Base-by-base conservation (phyloP, 2,113 vertebrate species). In the Callaeas wilsoni region DNA sequence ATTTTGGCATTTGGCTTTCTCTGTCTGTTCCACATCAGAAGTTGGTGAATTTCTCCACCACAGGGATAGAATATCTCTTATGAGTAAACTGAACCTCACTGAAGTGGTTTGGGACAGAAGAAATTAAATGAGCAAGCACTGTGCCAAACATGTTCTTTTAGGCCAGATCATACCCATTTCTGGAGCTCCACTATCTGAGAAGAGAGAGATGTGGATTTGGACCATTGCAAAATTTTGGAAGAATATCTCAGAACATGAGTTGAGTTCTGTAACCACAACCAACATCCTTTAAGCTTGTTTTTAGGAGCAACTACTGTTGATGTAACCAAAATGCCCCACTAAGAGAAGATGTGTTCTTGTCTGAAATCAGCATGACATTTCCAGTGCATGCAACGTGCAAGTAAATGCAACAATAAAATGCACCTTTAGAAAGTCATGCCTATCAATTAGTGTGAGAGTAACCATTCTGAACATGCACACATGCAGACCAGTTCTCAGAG, bases 101-200 rank as follows among this genome's bases (percentile, higher is more conserved):
- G 93, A 97, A 97, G 95, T 97, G 95, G 95, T 97, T 92, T 95
- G 77, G 65, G 90, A 87, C 64, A 95, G 91, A 95, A 95, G 46
- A 91, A 96, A 90, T 84, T 91, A 93, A 96, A 95, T 64, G 68
- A 92, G 70, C 46, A 87, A 84, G 53, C 78, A 90, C 67, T 73
- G 57, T 14, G 87, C 68, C 86, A 94, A 96, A 94, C 78, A 70
- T 92, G 71, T 19, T 52, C 68, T 89, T 96, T 91, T 73, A 86
- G 93, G 75, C 49, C 83, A 96, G 88, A 91, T 86, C 68, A 92
- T 53, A 93, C 56, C 80, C 82, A 37, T 90, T 96, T 95, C 80
- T 95, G 78, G 44, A 96, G 17, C 39, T 94, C 42, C 35, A 25
- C 55, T 49, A 23, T 86, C 67, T 91, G 59, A 93, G 71, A 78